These are phyloP conservation scores for Torymus texanus DNA, from an alignment of 2,888 invertebrate genomes.

Conservation along the genomic window DNA sequence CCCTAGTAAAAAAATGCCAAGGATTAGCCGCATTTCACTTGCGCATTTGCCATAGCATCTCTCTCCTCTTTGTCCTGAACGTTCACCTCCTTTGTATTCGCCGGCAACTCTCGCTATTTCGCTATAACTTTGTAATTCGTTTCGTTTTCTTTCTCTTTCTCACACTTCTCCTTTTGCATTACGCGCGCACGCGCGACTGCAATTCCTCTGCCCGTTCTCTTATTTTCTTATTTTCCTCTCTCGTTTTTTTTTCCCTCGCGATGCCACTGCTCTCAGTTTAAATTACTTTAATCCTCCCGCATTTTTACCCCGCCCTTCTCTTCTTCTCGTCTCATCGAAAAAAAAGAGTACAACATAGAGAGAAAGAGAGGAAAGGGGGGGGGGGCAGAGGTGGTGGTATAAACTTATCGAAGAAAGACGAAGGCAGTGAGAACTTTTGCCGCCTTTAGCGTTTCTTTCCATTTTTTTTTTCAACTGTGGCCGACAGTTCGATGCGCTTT, in stretches of 20 bases:
- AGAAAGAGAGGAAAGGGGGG: too few species aligned
- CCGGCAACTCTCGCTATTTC: slow-evolving; percentile 15
- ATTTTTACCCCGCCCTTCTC: neutral
- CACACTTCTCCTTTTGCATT: neutral
- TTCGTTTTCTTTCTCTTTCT: neutral
- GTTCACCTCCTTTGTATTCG: slow-evolving; percentile 10
- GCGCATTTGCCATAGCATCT: too few species aligned
- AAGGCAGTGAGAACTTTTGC: neutral
- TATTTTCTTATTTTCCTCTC: slow-evolving; percentile 18
- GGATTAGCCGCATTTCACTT: too few species aligned
- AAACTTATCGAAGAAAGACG: too few species aligned
- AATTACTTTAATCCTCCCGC: slow-evolving; percentile 46
- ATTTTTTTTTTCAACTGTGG: neutral
- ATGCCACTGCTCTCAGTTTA: slow-evolving; percentile 39
- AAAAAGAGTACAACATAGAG: neutral
- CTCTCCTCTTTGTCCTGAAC: neutral
- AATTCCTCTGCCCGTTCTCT: slow-evolving; percentile 7
- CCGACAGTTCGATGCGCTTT: neutral
- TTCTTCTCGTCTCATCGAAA: slow-evolving; percentile 13
- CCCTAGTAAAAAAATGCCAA: too few species aligned
- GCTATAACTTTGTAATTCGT: slow-evolving; percentile 44
- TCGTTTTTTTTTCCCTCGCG: neutral
- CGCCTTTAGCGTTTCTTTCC: neutral
- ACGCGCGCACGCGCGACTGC: neutral
- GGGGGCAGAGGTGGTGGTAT: too few species aligned